A percentile compares a stretch with the other conserved stretches of the same genome.
These are phyloP conservation scores for Drosophila guanche DNA, from an alignment of 1,140 invertebrate species.

Conservation along the genomic window DNA sequence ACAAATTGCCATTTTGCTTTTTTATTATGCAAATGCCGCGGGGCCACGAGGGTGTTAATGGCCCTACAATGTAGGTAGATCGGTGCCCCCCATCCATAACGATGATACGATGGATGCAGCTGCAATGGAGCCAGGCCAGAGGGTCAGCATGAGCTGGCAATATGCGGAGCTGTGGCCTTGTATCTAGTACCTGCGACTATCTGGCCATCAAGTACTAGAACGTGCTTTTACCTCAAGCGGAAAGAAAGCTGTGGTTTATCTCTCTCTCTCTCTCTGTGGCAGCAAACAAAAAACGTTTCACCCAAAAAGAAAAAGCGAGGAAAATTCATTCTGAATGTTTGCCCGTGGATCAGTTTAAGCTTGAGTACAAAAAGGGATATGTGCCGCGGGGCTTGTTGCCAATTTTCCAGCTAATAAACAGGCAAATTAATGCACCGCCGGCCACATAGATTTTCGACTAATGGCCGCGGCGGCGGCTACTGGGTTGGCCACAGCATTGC, in stretches of 20 bases:
- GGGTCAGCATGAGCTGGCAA: conserved; percentile 34
- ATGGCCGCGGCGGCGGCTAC: conserved; percentile 44
- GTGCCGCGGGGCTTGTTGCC: conserved; percentile 3
- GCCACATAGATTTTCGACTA: conserved; percentile 34
- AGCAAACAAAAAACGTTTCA: conserved; percentile 38
- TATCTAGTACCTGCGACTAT: conserved; percentile 6
- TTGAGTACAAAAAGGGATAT: conserved; percentile 49
- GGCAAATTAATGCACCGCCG: conserved; percentile 56
- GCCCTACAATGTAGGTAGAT: conserved; percentile 28
- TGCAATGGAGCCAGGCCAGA: conserved; percentile 15
- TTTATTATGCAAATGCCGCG: conserved; percentile 60
- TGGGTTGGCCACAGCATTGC: conserved; percentile 42
- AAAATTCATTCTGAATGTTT: conserved; percentile 53
- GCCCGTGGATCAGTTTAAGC: conserved; percentile 42
- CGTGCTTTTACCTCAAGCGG: conserved; percentile 44
- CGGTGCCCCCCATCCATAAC: background rate
- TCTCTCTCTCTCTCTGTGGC: conserved; percentile 17
- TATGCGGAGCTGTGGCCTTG: conserved; percentile 8
- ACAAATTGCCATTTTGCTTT: conserved; percentile 45
- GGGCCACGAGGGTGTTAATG: conserved; percentile 23
- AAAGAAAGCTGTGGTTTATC: conserved; percentile 65
- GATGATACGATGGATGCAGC: conserved; percentile 7
- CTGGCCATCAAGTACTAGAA: conserved; percentile 46
- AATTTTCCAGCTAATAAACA: conserved; percentile 71
- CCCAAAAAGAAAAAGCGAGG: conserved; percentile 28